Percentiles rank a stretch among this genome's conserved stretches.
Evolutionary conservation across 2,113 vertebrate species (phyloP).

Genomic region (Castor canadensis): DNA sequence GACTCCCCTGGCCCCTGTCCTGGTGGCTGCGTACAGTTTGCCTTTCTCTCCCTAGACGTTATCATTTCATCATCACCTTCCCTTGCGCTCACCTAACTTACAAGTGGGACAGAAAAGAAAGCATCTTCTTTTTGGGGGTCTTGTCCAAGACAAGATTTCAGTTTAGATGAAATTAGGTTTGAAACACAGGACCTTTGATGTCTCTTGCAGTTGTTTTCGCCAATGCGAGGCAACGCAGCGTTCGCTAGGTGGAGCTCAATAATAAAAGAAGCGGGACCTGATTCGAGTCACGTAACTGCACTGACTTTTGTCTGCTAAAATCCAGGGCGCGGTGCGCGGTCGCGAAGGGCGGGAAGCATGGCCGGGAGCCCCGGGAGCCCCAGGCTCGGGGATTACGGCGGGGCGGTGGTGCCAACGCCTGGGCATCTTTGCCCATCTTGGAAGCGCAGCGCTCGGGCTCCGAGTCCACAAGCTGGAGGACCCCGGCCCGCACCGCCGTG

Average conservation of each 20-base stretch:
- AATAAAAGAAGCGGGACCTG: slow-evolving; percentile 11
- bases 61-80: not conserved
- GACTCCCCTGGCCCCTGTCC: not conserved
- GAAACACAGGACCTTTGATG: too few species aligned
- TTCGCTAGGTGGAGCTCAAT: slow-evolving; percentile 81
- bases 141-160: not conserved
- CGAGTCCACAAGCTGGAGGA: not conserved
- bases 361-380: not conserved
- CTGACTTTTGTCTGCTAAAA: not conserved
- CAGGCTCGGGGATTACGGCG: not conserved
- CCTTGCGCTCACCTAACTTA: not conserved
- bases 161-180: not conserved
- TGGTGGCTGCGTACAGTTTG: not conserved
- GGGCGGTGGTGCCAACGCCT: not conserved
- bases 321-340: fast-evolving
- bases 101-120: not conserved
- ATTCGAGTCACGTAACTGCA: not conserved
- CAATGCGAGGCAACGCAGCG: not conserved
- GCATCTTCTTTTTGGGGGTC: not conserved
- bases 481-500: not conserved
- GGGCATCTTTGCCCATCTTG: not conserved
- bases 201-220: not conserved
- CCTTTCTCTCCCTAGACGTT: not conserved
- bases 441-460: not conserved
- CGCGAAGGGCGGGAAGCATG: not conserved